Evolutionary conservation across 2,888 invertebrate species (phyloP).

Genomic region (Mimachlamys varia): DNA sequence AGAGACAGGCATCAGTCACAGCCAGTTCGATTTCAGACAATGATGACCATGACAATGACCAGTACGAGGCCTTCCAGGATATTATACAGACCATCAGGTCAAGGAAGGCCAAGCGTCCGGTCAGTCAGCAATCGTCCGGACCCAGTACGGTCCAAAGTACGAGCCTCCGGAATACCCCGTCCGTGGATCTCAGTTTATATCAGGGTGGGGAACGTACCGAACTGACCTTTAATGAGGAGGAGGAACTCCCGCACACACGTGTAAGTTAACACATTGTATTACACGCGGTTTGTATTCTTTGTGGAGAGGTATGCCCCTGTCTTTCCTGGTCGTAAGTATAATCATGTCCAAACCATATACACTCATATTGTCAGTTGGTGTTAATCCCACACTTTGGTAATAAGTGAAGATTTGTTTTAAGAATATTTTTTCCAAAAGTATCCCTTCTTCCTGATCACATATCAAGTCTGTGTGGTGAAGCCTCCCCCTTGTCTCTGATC

Average conservation of each 20-base stretch:
- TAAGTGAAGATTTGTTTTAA: too few species aligned
- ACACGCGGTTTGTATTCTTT: too few species aligned
- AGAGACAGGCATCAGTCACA: neutral
- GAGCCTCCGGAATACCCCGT: neutral
- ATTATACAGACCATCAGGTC: neutral
- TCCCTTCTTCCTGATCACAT: too few species aligned
- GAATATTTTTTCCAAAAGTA: too few species aligned
- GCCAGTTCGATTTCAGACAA: neutral
- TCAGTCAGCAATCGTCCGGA: constrained; percentile 7
- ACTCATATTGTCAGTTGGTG: too few species aligned
- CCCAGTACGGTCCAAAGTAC: neutral
- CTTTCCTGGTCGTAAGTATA: too few species aligned
- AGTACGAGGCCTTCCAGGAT: neutral
- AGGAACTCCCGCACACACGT: neutral
- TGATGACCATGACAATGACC: neutral
- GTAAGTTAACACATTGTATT: neutral
- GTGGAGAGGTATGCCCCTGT: too few species aligned
- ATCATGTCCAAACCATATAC: too few species aligned
- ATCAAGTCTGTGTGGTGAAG: too few species aligned
- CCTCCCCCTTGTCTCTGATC: too few species aligned
- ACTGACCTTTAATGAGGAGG: neutral
- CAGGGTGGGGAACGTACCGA: neutral
- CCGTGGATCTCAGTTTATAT: neutral
- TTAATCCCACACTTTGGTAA: too few species aligned
- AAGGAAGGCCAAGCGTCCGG: constrained; percentile 4